A percentile compares a stretch with the other conserved stretches of the same genome.
These are phyloP conservation scores for Sylvicapra grimmia DNA, from an alignment of 2,113 vertebrate species.

Conservation along the genomic window DNA sequence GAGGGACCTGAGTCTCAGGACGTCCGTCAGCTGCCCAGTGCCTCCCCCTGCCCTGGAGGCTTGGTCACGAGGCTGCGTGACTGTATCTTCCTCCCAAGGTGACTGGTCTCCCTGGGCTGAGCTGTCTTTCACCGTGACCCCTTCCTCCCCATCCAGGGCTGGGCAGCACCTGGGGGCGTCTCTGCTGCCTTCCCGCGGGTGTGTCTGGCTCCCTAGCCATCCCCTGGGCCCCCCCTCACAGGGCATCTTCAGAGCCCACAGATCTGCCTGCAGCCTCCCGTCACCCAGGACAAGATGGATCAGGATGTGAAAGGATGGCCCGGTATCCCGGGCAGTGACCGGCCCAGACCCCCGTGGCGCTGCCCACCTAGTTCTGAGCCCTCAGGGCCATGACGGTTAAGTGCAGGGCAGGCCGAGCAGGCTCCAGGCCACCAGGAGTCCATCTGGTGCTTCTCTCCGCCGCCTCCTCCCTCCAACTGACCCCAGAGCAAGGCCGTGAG, in stretches of 20 bases:
- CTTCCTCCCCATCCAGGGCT: neutral
- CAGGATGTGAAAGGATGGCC: too few species aligned
- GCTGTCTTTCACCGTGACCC: accelerated
- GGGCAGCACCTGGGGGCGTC: accelerated
- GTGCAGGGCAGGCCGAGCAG: accelerated
- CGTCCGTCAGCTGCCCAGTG: accelerated
- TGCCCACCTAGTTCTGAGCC: neutral
- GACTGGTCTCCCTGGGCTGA: neutral
- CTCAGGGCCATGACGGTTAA: accelerated
- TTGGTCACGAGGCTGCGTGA: accelerated
- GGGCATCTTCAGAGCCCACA: accelerated
- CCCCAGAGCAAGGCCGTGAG: neutral
- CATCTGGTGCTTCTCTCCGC: accelerated
- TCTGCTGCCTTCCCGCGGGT: accelerated
- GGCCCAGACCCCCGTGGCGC: too few species aligned
- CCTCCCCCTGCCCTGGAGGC: accelerated
- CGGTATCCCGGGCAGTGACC: accelerated
- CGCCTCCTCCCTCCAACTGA: accelerated
- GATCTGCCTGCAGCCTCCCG: accelerated
- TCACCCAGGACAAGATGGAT: accelerated
- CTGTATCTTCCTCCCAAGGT: neutral
- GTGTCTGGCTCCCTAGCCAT: accelerated
- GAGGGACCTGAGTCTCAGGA: too few species aligned
- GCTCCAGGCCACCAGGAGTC: accelerated
- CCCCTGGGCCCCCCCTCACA: accelerated